phyloP scores from a whole-genome alignment of 2,888 invertebrate species.

The Exocentrus adspersus region DNA sequence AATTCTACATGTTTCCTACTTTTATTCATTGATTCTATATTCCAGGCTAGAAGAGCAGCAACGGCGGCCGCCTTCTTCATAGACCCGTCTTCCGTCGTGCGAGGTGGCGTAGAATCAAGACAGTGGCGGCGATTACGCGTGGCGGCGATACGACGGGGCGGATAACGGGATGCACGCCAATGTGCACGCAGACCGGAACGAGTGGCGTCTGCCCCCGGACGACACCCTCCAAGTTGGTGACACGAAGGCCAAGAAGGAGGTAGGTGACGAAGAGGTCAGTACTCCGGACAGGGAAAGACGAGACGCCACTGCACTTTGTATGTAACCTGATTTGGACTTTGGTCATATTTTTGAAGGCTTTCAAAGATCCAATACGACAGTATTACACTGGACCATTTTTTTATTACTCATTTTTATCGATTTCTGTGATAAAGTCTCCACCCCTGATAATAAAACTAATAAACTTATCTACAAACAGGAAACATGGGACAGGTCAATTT shows the following conservation, averaged over 20 bases:
- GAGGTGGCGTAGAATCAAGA: conserved; percentile 47
- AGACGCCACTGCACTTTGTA: conserved; percentile 21
- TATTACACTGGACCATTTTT: background rate
- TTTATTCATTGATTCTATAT: no score
- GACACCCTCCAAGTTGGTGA: conserved; percentile 92
- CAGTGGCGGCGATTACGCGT: conserved; percentile 63
- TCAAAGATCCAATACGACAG: background rate
- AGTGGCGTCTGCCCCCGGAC: conserved; percentile 92
- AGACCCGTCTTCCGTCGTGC: conserved; percentile 35
- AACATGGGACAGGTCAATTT: no score
- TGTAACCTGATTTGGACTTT: conserved; percentile 21
- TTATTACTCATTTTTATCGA: no score
- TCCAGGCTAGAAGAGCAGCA: conserved; percentile 38
- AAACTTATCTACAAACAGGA: no score
- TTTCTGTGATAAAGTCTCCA: no score
- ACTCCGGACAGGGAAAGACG: conserved; percentile 44
- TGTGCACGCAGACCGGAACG: conserved; percentile 87
- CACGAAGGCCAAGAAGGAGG: conserved; percentile 83
- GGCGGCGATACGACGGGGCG: conserved; percentile 66
- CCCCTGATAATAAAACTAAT: no score
- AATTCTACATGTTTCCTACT: no score
- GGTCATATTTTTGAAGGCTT: conserved; percentile 7
- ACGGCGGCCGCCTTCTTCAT: conserved; percentile 16
- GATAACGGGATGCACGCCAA: conserved; percentile 87
- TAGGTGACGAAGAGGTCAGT: conserved; percentile 72